Evolutionary conservation across 1,140 invertebrate genomes (phyloP).

Genomic region (Oedothorax gibbosus): DNA sequence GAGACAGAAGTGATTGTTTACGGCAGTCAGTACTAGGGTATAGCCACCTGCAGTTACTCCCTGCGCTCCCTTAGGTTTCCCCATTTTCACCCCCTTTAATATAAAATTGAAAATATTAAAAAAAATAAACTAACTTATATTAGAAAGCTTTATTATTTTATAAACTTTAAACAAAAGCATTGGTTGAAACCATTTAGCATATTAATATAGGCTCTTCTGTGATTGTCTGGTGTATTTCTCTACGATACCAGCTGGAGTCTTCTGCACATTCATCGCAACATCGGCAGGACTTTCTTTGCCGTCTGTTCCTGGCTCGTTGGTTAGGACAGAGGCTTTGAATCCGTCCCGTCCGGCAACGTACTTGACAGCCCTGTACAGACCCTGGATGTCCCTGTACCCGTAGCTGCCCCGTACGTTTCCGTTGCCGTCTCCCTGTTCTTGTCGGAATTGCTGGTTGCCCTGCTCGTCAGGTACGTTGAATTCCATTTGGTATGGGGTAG

Average conservation of each 20-base stretch:
- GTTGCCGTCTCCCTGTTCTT: neutral
- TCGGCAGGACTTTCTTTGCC: constrained; percentile 49
- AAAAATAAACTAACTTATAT: too few species aligned
- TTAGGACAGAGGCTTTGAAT: constrained; percentile 40
- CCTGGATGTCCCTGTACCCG: constrained; percentile 34
- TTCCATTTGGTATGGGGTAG: neutral
- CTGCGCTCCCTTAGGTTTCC: too few species aligned
- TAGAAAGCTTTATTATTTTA: too few species aligned
- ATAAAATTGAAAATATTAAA: too few species aligned
- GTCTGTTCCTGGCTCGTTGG: constrained; percentile 53
- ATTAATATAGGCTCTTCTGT: too few species aligned
- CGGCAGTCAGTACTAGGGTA: too few species aligned
- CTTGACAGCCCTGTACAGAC: constrained; percentile 26
- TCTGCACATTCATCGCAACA: constrained; percentile 32
- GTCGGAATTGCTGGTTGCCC: neutral
- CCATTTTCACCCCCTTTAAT: too few species aligned
- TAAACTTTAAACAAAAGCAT: too few species aligned
- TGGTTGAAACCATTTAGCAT: too few species aligned
- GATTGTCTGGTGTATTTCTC: constrained; percentile 24
- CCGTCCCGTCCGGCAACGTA: constrained; percentile 34
- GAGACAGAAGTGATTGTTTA: too few species aligned
- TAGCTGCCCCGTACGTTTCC: constrained; percentile 33
- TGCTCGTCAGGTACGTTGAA: neutral
- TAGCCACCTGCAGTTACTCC: too few species aligned
- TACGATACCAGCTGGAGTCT: constrained; percentile 48